Conservation (phyloP, 2,113 vertebrate species). For the Pedetes capensis region DNA sequence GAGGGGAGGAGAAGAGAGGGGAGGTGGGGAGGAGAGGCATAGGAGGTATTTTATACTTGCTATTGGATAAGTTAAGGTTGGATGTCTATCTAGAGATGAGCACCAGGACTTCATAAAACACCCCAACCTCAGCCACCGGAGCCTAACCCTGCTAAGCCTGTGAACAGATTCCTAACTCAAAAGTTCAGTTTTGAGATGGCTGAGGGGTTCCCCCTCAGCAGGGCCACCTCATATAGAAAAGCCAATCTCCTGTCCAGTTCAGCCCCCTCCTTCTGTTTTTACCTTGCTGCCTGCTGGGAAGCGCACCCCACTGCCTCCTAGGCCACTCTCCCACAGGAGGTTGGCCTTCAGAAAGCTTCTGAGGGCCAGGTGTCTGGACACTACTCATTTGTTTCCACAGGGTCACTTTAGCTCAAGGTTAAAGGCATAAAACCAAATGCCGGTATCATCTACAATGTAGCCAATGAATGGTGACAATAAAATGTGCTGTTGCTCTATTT, state of each 20-base stretch:
- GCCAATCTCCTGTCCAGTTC: background rate
- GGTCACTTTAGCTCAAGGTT: constrained; percentile 14
- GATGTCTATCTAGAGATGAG: background rate
- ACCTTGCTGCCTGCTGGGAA: background rate
- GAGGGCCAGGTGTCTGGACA: background rate
- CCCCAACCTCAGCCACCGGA: background rate
- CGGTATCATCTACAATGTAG: background rate
- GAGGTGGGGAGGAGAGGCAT: no score
- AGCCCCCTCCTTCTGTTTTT: background rate
- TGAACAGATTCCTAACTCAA: background rate
- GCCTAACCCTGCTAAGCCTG: background rate
- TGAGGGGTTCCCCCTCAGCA: background rate
- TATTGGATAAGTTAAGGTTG: no score
- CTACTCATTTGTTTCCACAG: background rate
- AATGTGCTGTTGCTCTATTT: background rate
- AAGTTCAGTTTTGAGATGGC: background rate
- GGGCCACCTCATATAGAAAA: background rate
- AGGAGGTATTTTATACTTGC: no score
- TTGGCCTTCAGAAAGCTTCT: background rate
- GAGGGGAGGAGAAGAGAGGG: no score
- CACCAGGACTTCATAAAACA: background rate
- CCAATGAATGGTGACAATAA: background rate
- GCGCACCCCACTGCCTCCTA: background rate
- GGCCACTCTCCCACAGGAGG: background rate
- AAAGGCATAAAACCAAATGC: background rate